Evolutionary conservation across 1,140 invertebrate genomes (phyloP).

Genomic region (Sitobion miscanthi): DNA sequence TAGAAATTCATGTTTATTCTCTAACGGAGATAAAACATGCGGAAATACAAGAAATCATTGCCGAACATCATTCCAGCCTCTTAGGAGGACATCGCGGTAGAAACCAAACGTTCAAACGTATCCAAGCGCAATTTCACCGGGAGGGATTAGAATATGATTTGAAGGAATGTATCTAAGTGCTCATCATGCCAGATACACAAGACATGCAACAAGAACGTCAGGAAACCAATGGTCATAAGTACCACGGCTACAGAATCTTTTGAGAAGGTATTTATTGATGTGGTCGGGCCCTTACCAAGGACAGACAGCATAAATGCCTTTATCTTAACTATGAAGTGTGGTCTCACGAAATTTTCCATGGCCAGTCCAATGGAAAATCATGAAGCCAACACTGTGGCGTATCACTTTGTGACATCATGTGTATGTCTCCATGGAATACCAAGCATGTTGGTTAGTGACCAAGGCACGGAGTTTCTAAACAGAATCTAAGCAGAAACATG

Average conservation of each 20-base stretch:
- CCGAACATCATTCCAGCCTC: constrained; percentile 43
- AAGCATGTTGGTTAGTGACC: background rate
- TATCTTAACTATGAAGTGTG: background rate
- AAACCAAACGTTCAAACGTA: no score
- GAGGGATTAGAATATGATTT: constrained; percentile 49
- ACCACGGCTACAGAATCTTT: background rate
- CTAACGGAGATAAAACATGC: background rate
- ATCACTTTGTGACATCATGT: background rate
- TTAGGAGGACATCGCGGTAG: no score
- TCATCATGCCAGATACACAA: constrained; percentile 56
- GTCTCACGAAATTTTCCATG: background rate
- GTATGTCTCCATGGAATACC: background rate
- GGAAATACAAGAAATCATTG: background rate
- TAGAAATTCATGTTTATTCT: background rate
- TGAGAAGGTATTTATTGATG: background rate
- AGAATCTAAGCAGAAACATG: constrained; percentile 40
- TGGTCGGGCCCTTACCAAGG: background rate
- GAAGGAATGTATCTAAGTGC: constrained; percentile 56
- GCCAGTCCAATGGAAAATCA: background rate
- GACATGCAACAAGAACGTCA: constrained; percentile 18
- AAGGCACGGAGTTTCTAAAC: background rate
- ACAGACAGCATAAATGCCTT: background rate
- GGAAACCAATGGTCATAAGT: constrained; percentile 58
- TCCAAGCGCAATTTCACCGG: constrained; percentile 28
- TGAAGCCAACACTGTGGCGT: background rate